Percentiles rank a stretch among this genome's conserved stretches.
Conservation (phyloP, 2,888 invertebrate genomes). For the Napeogenes inachia region DNA sequence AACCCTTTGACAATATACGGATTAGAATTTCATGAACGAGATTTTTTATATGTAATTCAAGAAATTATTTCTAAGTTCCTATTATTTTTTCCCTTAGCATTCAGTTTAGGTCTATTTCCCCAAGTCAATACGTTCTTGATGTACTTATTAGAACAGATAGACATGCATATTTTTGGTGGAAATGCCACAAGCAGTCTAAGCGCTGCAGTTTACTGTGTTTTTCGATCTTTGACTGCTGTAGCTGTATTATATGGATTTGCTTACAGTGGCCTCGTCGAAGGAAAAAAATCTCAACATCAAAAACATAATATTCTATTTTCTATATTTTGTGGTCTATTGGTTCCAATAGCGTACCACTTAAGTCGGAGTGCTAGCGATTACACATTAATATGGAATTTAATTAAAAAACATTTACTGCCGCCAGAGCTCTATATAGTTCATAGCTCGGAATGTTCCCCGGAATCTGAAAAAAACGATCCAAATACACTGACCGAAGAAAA, state of each 20-base stretch:
- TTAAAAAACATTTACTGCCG: constrained; percentile 88
- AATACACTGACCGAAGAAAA: constrained; percentile 62
- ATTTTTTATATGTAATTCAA: constrained; percentile 81
- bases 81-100: constrained; percentile 94
- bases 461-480: constrained; percentile 53
- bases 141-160: constrained; percentile 97
- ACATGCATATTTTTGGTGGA: constrained; percentile 93
- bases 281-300: constrained; percentile 88
- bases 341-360: constrained; percentile 93
- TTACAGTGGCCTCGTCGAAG: constrained; percentile 90
- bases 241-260: constrained; percentile 90
- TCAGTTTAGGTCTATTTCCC: constrained; percentile 96
- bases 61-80: constrained; percentile 88
- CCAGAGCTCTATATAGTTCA: constrained; percentile 84
- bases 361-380: constrained; percentile 96
- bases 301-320: constrained; percentile 88
- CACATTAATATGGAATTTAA: constrained; percentile 89
- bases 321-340: constrained; percentile 92
- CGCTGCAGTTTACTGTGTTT: constrained; percentile 89
- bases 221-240: constrained; percentile 88
- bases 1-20: constrained; percentile 69
- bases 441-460: constrained; percentile 61
- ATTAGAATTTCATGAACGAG: constrained; percentile 67
- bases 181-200: constrained; percentile 90
- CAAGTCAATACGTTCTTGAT: constrained; percentile 97